Percentiles rank a stretch among this genome's conserved stretches.
These are phyloP conservation scores for Diachasmimorpha longicaudata DNA, from an alignment of 1,140 invertebrate species.

Conservation along the genomic window DNA sequence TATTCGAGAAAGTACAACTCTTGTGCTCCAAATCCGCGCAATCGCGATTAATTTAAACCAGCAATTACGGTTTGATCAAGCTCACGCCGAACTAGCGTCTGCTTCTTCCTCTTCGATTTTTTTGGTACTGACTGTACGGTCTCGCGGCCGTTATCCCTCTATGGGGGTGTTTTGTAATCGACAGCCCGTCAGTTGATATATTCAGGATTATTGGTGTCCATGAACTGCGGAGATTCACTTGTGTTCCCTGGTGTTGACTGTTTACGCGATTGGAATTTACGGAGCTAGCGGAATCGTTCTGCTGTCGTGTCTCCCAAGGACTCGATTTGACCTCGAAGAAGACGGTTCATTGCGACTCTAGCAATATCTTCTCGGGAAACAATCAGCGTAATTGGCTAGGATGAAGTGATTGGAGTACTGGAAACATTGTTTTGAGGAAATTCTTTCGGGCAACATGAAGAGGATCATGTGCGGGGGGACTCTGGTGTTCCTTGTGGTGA, in stretches of 20 bases:
- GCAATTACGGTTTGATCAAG: not conserved
- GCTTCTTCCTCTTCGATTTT: too few relatives aligned
- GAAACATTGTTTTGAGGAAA: not conserved
- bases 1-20: not conserved
- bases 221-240: not conserved
- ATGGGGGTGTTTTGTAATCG: too few relatives aligned
- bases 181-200: not conserved
- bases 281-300: not conserved
- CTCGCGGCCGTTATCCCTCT: too few relatives aligned
- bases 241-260: not conserved
- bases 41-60: not conserved
- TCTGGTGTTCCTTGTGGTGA: slow-evolving; percentile 22
- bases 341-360: not conserved
- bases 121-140: too few relatives aligned
- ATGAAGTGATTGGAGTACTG: slow-evolving; percentile 7
- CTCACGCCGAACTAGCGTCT: too few relatives aligned
- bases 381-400: not conserved
- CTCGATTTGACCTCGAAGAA: not conserved
- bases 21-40: not conserved
- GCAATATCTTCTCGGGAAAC: not conserved
- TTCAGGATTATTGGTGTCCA: not conserved
- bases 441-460: not conserved
- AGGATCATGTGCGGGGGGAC: not conserved
- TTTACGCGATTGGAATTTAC: not conserved
- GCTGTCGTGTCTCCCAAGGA: not conserved